Evolutionary conservation across 2,113 vertebrate genomes (phyloP).

Genomic region (Amia ocellicauda): DNA sequence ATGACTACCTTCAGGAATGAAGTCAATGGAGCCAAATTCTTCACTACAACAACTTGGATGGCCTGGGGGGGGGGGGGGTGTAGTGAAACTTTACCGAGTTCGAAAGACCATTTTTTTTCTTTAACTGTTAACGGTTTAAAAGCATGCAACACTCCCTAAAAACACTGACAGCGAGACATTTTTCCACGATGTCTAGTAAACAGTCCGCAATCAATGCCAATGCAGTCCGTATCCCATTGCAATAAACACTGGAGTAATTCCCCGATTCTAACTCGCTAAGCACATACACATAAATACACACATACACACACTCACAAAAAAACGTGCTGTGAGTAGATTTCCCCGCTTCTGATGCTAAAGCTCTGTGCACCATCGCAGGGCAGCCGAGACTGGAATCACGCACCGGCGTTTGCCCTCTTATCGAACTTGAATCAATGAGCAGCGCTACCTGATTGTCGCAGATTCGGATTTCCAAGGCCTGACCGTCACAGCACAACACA

Average conservation of each 20-base stretch:
- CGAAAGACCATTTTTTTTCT: too few species aligned
- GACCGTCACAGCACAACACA: not conserved
- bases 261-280: not conserved
- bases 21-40: too few species aligned
- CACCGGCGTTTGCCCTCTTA: conserved; percentile 19
- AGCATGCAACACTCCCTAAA: too few species aligned
- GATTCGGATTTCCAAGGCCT: conserved; percentile 7
- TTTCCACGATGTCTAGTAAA: too few species aligned
- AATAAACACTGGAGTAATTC: not conserved
- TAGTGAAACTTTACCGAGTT: too few species aligned
- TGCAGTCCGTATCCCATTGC: not conserved
- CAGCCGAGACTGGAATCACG: conserved; percentile 39
- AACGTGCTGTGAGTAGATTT: not conserved
- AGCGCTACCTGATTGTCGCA: not conserved
- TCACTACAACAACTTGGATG: too few species aligned
- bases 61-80: too few species aligned
- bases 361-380: conserved; percentile 41
- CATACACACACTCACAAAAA: conserved; percentile 1
- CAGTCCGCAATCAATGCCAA: not conserved
- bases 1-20: too few species aligned
- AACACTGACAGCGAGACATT: too few species aligned
- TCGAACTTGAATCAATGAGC: conserved; percentile 18
- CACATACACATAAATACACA: not conserved
- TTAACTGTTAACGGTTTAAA: too few species aligned
- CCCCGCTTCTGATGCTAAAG: conserved; percentile 32